phyloP scores from a whole-genome alignment of 2,797 vertebrate genomes.

The Emys orbicularis region DNA sequence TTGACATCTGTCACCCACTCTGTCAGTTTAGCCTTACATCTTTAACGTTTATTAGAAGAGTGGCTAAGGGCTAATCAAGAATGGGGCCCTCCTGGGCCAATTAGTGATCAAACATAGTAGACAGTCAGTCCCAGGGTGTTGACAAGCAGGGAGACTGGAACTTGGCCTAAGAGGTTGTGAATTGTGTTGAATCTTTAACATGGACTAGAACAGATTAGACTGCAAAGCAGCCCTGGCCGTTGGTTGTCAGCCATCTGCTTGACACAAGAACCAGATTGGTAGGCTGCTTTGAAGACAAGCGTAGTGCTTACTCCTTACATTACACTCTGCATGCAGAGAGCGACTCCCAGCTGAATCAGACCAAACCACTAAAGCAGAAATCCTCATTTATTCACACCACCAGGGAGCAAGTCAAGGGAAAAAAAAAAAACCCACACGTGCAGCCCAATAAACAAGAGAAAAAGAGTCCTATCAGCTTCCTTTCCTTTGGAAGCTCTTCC shows the following conservation, averaged over 20 bases:
- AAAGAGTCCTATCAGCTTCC: background rate
- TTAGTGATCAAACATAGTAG: too few species aligned
- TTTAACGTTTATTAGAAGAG: too few species aligned
- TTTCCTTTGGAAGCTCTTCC: background rate
- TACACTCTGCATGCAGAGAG: background rate
- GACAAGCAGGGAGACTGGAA: too few species aligned
- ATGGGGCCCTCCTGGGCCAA: too few species aligned
- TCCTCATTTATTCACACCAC: background rate
- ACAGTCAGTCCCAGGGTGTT: background rate
- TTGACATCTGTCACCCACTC: too few species aligned
- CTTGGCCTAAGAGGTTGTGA: background rate
- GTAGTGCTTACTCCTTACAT: too few species aligned
- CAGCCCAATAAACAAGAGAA: background rate
- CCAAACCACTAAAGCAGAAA: background rate
- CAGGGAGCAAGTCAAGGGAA: background rate
- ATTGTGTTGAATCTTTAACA: background rate
- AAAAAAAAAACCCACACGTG: background rate
- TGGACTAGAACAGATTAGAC: background rate
- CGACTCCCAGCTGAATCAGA: background rate
- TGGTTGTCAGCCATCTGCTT: background rate
- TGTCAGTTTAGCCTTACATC: too few species aligned
- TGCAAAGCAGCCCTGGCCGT: background rate
- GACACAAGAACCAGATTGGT: too few species aligned
- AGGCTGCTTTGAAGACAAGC: background rate
- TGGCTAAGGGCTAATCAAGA: too few species aligned